Evolutionary conservation across 2,888 invertebrate species (phyloP).

Genomic region (Plagodis pulveraria): DNA sequence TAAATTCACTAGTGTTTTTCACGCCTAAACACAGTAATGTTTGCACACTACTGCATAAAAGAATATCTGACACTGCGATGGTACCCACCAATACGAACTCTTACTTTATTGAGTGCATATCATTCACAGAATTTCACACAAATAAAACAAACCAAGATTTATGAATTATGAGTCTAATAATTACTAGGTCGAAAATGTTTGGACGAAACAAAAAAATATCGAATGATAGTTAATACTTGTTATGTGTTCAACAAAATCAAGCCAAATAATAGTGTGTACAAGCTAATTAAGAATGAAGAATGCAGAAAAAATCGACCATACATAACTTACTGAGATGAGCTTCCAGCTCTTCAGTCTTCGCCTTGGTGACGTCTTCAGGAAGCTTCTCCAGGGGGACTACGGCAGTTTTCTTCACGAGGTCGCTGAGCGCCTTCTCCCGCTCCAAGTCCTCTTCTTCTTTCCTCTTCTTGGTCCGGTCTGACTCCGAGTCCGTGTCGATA

Average conservation of each 20-base stretch:
- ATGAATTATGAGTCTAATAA: too few relatives aligned
- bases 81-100: too few relatives aligned
- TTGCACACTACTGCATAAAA: too few relatives aligned
- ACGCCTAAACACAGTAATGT: too few relatives aligned
- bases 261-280: neutral
- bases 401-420: constrained; percentile 67
- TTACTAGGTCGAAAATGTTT: too few relatives aligned
- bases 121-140: too few relatives aligned
- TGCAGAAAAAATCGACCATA: constrained; percentile 18
- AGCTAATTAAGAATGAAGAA: neutral
- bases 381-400: constrained; percentile 75
- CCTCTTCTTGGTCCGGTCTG: constrained; percentile 62
- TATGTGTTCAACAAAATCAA: too few relatives aligned
- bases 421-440: constrained; percentile 56
- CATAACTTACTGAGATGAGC: constrained; percentile 60
- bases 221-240: too few relatives aligned
- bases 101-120: too few relatives aligned
- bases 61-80: too few relatives aligned
- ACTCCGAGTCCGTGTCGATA: constrained; percentile 46
- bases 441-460: constrained; percentile 64
- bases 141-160: too few relatives aligned
- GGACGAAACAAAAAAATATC: too few relatives aligned
- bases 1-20: neutral
- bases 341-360: constrained; percentile 68
- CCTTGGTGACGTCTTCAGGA: constrained; percentile 69